Base-by-base conservation (phyloP, 1,140 invertebrate species). In the Holcopasites calliopsidis region DNA sequence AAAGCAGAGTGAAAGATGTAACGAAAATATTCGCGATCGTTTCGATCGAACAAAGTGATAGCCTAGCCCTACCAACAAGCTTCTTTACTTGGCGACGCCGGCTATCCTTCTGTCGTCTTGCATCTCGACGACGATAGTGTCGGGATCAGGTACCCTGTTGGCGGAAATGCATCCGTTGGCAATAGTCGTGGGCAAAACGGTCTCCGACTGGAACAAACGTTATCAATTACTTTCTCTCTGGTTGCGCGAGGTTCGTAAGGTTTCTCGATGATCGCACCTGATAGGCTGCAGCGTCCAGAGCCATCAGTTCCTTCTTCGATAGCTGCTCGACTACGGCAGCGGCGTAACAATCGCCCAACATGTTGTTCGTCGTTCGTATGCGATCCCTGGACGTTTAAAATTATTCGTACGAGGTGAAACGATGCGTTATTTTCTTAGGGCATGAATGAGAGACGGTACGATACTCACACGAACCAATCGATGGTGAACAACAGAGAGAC, bases 401-500 rank as follows among this genome's bases (percentile, higher is more conserved):
- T 18, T 4, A 47, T 47, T 47, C 16, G 4, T 1, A 47, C 4
- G 11, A 47, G n/a, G 6, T 18, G 11, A 13, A 44, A 44, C 3
- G 44, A 47, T 47, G 42, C n/a, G 1, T 13, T 18, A n/a, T 18
- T 47, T 16, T 11, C 3, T 47, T 40, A 77, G 52, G 26, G 2
- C 6, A 47, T 49, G 44, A 50, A 68, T 4, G 10, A 62, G n/a
- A 26, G 10, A 44, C 16, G 13, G 5, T 11, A 2, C 33, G 64
- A 77, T 86, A 95, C 96, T 96, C 91, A 98, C 96, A 97, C 95
- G 88, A 97, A 95, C 97, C 97, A 98, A 87, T 98, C 97, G 40
- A 97, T 94, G 62, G 97, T 96, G 88, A 97, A 97, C 5, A 98
- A 91, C 3, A 98, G 90, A 2, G 96, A 96, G 1, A 97, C 96